Evolutionary conservation across 1,140 invertebrate genomes (phyloP), one percentile per base, ranked within the genome.

Genomic region (Lamellibrachia luymesi): DNA sequence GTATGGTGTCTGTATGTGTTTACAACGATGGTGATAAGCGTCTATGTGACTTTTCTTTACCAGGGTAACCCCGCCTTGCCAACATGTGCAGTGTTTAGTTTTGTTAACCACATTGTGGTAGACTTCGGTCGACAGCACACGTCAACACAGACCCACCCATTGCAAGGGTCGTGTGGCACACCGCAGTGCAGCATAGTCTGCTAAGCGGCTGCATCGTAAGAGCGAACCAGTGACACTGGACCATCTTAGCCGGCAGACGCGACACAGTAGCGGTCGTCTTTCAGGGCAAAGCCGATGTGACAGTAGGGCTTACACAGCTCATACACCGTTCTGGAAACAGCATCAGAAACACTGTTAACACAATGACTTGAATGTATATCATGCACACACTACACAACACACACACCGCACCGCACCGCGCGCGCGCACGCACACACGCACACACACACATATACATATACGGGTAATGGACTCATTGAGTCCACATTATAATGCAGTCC

Each of bases 281-380:
- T 4, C 51, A 91, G 51, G 91, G 10, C 17, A 22, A 91, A 91
- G 6, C 92, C 92, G 51, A 38, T 52, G 92, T 92, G 27, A n/a
- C 92, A 92, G 25, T 51, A 92, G 0, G 92, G 92, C 13, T 92
- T 92, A 52, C 92, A 92, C 52, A 52, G 50, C 51, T 92, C 92
- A 50, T 92, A 92, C n/a, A 92, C 51, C 27, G 92, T 64, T 56
- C 92, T 92, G 51, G 51, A 92, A 92, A 38, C 13, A 92, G 38
- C 51, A 51, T 17, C n/a, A 50, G 8, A 27, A 56, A 56, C 52
- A 56, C 6, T 56, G 52, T n/a, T 91, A 17, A 17, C 17, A 91
- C 49, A 1, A 17, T 25, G 38, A 91, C 22, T n/a, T 91, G 91
- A 17, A 91, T 49, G 17, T n/a, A 49, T 91, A 91, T n/a, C 22